Evolutionary conservation across 2,113 vertebrate species (phyloP), one percentile per base, ranked within the genome.

Genomic region (Microcebus griseorufus): DNA sequence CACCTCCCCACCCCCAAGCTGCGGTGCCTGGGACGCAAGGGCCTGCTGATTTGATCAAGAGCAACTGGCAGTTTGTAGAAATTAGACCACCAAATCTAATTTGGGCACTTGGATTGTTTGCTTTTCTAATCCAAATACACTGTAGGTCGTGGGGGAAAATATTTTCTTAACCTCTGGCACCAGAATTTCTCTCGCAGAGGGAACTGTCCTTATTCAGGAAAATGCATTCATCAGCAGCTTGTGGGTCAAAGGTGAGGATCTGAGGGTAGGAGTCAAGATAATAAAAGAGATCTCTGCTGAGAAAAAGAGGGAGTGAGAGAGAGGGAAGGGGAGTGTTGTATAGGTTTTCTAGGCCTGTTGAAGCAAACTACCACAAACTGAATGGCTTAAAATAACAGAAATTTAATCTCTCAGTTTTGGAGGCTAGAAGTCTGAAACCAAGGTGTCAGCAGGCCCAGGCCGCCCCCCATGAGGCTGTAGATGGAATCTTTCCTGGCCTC

Each of bases 121-220:
- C 67, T 81, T 88, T 65, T 27, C 20, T 42, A 72, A 67, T 88
- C n/a, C 88, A 94, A 97, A 92, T 51, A 70, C 53, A 90, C 42
- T 65, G 53, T 73, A 70, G 34, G 25, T 75, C 45, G 62, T 60
- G 10, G 45, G 70, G 89, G 55, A 83, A 82, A 86, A 6, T 51
- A 5, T 87, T 96, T 96, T 89, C 67, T 93, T 97, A 86, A 87
- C 42, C 55, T 83, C 42, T 75, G 69, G 16, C 20, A 62, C 55
- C 76, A 94, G 76, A 34, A 88, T 95, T 76, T 93, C n/a, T 88
- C 53, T 55, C 86, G 53, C 39, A 48, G 72, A 73, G 58, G 37
- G 37, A 95, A 72, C 14, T 64, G 34, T 70, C n/a, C 42, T 95
- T 32, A 75, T 53, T 76, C 34, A 86, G 64, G 79, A 94, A 94